A percentile compares a stretch with the other conserved stretches of the same genome.
These are phyloP conservation scores for Drosophila mayaguana DNA, from an alignment of 2,888 invertebrate species.

Conservation along the genomic window DNA sequence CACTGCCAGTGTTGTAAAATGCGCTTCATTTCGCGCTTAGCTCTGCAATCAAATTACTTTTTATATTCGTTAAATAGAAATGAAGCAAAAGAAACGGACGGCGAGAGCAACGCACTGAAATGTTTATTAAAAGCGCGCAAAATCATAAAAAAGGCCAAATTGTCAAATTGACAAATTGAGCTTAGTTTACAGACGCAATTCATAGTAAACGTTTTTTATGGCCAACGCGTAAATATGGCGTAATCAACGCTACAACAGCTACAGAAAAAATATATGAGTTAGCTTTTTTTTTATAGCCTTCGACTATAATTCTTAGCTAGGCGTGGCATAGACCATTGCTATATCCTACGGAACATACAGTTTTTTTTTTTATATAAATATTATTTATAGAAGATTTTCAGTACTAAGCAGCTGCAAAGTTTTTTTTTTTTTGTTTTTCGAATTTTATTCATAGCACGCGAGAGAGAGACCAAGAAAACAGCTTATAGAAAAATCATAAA, in stretches of 20 bases:
- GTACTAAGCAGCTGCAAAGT: not conserved
- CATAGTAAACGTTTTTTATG: slow-evolving; percentile 30
- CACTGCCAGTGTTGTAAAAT: slow-evolving; percentile 13
- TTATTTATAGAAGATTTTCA: not conserved
- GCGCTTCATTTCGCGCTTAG: slow-evolving; percentile 33
- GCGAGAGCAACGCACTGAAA: slow-evolving; percentile 21
- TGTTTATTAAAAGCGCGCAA: slow-evolving; percentile 46
- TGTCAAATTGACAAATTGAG: slow-evolving; percentile 20
- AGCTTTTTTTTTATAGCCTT: not conserved
- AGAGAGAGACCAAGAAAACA: too few species aligned
- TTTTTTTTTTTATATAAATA: not conserved
- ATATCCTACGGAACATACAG: not conserved
- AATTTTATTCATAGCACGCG: too few species aligned
- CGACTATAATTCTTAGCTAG: not conserved
- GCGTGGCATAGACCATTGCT: not conserved
- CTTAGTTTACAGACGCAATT: slow-evolving; percentile 25
- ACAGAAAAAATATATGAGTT: not conserved
- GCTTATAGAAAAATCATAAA: too few species aligned
- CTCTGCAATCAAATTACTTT: slow-evolving; percentile 54
- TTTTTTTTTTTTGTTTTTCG: not conserved
- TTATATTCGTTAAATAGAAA: slow-evolving; percentile 26
- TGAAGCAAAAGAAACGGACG: not conserved
- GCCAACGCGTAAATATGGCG: slow-evolving; percentile 4
- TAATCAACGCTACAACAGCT: slow-evolving; percentile 16
- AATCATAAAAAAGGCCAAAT: slow-evolving; percentile 34